phyloP scores from a whole-genome alignment of 2,797 vertebrate genomes.

The Ara ararauna region DNA sequence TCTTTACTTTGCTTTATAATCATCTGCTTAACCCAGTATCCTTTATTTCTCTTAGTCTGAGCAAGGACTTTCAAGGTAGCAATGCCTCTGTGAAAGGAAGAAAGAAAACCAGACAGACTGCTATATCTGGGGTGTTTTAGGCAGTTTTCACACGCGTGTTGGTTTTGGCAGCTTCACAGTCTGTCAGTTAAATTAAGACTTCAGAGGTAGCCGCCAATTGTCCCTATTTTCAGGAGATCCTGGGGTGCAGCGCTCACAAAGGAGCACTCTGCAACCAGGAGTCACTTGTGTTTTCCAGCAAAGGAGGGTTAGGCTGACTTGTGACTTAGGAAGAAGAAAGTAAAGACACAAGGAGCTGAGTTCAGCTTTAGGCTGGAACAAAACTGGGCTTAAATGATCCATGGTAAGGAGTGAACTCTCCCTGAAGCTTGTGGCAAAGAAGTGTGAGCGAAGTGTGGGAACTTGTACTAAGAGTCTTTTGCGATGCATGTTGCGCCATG shows the following conservation, averaged over 20 bases:
- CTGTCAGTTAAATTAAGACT: slow-evolving; percentile 6
- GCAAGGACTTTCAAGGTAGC: background rate
- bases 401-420: fast-evolving
- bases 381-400: background rate
- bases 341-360: fast-evolving
- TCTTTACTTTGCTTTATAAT: background rate
- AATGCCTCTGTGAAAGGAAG: background rate
- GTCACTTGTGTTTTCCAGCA: background rate
- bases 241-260: background rate
- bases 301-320: background rate
- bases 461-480: fast-evolving
- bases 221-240: background rate
- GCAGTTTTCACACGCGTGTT: background rate
- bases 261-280: background rate
- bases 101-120: background rate
- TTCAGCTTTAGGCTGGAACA: background rate
- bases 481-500: fast-evolving
- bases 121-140: background rate
- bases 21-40: background rate
- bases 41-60: background rate
- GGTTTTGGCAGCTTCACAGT: slow-evolving; percentile 6
- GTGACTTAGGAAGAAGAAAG: background rate
- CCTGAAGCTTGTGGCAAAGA: background rate
- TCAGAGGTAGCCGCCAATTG: background rate
- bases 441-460: fast-evolving